phyloP scores from a whole-genome alignment of 2,113 vertebrate species.

The Dicaeum eximium region DNA sequence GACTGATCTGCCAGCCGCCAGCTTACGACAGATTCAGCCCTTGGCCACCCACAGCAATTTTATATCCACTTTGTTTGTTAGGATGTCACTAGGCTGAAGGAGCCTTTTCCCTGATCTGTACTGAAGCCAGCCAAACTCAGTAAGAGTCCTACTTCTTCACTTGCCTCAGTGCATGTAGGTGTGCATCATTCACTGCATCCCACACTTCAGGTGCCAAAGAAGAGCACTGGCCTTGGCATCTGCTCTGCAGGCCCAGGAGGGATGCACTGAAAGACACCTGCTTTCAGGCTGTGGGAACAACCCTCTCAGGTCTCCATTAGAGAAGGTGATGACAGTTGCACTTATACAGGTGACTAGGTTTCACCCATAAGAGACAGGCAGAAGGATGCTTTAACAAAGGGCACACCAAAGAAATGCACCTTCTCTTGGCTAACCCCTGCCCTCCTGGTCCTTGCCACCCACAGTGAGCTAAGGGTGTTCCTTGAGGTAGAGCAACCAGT shows the following conservation, averaged over 20 bases:
- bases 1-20: neutral
- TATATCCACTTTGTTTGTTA: neutral
- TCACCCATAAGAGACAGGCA: constrained; percentile 37
- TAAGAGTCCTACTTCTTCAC: neutral
- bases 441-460: constrained; percentile 35
- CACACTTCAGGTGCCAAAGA: neutral
- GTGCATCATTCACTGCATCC: neutral
- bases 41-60: neutral
- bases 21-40: neutral
- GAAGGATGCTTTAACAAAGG: constrained; percentile 45
- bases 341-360: constrained; percentile 70
- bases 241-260: constrained; percentile 12
- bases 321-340: constrained; percentile 81
- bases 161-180: neutral
- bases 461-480: neutral
- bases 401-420: constrained; percentile 35
- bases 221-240: neutral
- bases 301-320: constrained; percentile 59
- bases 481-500: neutral
- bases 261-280: constrained; percentile 64
- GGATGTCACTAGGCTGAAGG: neutral
- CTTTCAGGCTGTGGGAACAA: constrained; percentile 60
- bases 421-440: constrained; percentile 63
- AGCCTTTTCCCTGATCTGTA: neutral
- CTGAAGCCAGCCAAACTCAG: neutral